Evolutionary conservation across 2,113 vertebrate species (phyloP).

Genomic region (Empidonax alnorum): DNA sequence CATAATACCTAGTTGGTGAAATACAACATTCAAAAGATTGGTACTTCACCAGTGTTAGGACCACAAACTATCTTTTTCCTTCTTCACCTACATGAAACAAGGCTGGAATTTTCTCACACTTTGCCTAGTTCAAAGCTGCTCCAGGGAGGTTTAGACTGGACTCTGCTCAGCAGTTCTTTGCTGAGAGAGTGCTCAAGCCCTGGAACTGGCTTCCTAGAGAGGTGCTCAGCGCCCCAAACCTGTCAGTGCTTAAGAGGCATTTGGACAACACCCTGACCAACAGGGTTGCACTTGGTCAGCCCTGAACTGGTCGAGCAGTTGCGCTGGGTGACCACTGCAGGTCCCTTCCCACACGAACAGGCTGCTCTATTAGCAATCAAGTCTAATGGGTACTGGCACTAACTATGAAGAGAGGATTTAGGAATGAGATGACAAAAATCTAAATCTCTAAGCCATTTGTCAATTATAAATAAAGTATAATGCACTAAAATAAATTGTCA

Average conservation of each 20-base stretch:
- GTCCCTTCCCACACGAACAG: background rate
- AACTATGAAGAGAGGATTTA: background rate
- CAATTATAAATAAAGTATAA: conserved; percentile 70
- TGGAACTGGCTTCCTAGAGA: too few species aligned
- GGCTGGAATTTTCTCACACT: background rate
- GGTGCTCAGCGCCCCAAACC: background rate
- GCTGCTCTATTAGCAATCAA: background rate
- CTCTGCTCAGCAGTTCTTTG: background rate
- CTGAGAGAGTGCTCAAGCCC: background rate
- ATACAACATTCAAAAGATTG: background rate
- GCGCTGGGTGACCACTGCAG: background rate
- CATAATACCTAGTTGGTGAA: background rate
- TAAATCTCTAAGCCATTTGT: conserved; percentile 66
- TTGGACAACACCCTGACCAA: background rate
- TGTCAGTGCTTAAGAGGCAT: background rate
- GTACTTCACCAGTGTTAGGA: background rate
- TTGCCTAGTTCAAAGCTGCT: background rate
- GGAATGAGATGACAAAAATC: background rate
- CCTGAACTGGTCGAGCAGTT: background rate
- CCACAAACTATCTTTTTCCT: background rate
- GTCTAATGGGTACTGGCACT: conserved; percentile 29
- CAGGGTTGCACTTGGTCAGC: background rate
- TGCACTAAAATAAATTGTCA: conserved; percentile 58
- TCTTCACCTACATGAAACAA: background rate
- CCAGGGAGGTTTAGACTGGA: background rate